These are phyloP conservation scores for Meleagris gallopavo DNA, from an alignment of 2,113 vertebrate genomes.

Conservation along the genomic window DNA sequence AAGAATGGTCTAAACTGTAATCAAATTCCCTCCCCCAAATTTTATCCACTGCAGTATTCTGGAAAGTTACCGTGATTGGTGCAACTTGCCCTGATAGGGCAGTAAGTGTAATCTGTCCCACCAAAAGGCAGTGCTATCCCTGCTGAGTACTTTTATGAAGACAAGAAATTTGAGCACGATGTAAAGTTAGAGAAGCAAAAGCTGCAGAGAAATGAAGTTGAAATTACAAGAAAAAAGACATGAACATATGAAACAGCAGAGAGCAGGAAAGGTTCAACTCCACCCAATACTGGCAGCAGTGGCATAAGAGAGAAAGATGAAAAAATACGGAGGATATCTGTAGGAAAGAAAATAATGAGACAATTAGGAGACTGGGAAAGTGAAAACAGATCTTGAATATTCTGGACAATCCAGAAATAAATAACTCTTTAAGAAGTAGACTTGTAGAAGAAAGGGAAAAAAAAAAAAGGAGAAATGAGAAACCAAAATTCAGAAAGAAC, in stretches of 20 bases:
- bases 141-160: background rate
- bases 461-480: background rate
- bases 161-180: background rate
- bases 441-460: background rate
- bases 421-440: background rate
- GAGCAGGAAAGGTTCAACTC: background rate
- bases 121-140: background rate
- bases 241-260: fast-evolving
- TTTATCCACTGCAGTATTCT: background rate
- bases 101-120: background rate
- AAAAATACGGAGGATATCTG: background rate
- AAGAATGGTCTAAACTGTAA: background rate
- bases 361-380: fast-evolving
- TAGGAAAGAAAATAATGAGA: background rate
- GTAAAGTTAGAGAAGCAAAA: background rate
- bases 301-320: background rate
- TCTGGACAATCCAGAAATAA: background rate
- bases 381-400: background rate
- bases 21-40: fast-evolving
- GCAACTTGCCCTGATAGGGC: background rate
- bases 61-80: background rate
- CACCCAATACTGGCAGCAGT: background rate
- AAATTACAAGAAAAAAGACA: background rate
- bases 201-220: background rate
- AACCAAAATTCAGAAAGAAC: background rate